Evolutionary conservation across 2,797 vertebrate genomes (phyloP).

Genomic region (Cetoscarus ocellatus): DNA sequence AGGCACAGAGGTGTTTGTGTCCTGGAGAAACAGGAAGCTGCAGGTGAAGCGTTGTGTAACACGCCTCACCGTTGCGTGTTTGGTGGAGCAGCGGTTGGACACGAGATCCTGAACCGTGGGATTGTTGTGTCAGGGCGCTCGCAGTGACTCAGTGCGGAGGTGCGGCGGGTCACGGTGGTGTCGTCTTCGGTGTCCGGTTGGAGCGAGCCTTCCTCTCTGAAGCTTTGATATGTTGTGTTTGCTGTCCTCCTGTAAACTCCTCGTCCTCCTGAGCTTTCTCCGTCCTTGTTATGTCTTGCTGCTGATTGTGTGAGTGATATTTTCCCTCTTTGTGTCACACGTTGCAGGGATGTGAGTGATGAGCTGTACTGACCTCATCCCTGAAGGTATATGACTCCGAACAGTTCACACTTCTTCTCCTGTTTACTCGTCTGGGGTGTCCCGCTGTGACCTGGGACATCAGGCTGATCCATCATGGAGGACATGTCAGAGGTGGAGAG

Average conservation of each 20-base stretch:
- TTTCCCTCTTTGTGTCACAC: background rate
- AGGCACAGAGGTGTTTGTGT: background rate
- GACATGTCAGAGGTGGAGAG: slow-evolving; percentile 5
- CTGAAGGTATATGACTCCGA: slow-evolving; percentile 15
- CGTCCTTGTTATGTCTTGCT: background rate
- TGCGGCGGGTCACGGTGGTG: background rate
- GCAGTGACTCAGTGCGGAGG: background rate
- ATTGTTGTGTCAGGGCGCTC: background rate
- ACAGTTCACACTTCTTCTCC: slow-evolving; percentile 10
- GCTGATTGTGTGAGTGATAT: background rate
- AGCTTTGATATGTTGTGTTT: too few species aligned
- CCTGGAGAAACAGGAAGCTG: background rate
- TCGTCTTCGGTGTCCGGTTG: background rate
- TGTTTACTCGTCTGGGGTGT: background rate
- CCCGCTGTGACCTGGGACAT: slow-evolving; percentile 7
- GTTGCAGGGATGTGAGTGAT: slow-evolving; percentile 12
- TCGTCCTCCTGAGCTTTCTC: slow-evolving; percentile 3
- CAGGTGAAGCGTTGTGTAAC: slow-evolving; percentile 1
- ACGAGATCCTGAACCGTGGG: background rate
- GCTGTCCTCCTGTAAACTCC: slow-evolving; percentile 1
- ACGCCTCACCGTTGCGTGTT: background rate
- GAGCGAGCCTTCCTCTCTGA: too few species aligned
- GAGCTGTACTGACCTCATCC: slow-evolving; percentile 16
- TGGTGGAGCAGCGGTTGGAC: background rate
- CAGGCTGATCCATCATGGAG: slow-evolving; percentile 11